These are phyloP conservation scores for Phyllotreta cruciferae DNA, from an alignment of 2,888 invertebrate genomes.

Conservation along the genomic window DNA sequence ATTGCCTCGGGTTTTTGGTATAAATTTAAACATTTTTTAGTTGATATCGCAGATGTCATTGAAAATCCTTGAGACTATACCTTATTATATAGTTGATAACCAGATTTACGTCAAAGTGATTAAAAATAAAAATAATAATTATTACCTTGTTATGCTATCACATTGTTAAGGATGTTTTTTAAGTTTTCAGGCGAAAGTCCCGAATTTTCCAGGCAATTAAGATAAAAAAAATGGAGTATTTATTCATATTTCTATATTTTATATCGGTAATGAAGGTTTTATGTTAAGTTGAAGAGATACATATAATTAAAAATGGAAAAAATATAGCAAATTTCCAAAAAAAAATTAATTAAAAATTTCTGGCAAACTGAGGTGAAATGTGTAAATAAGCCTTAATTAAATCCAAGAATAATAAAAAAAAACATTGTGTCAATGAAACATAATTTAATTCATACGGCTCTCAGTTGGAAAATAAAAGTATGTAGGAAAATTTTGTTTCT, in stretches of 20 bases:
- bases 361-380: too few relatives aligned
- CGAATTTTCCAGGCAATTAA: conserved; percentile 18
- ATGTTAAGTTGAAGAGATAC: conserved; percentile 19
- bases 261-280: conserved; percentile 14
- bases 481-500: too few relatives aligned
- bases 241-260: conserved; percentile 23
- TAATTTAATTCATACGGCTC: too few relatives aligned
- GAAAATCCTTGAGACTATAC: conserved; percentile 20
- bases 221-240: conserved; percentile 13
- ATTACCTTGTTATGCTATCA: conserved; percentile 16
- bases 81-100: conserved; percentile 11
- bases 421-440: too few relatives aligned
- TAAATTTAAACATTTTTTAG: background rate
- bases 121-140: conserved; percentile 13
- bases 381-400: too few relatives aligned
- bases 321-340: too few relatives aligned
- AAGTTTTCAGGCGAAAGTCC: conserved; percentile 14
- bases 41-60: conserved; percentile 16
- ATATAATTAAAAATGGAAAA: conserved; percentile 7
- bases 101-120: conserved; percentile 21
- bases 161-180: conserved; percentile 18
- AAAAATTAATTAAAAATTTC: too few relatives aligned
- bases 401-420: too few relatives aligned
- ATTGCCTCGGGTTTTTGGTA: too few relatives aligned
- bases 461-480: too few relatives aligned